Evolutionary conservation across 2,113 vertebrate genomes (phyloP), one percentile per base, ranked within the genome.

Genomic region (Perca schrenkii): DNA sequence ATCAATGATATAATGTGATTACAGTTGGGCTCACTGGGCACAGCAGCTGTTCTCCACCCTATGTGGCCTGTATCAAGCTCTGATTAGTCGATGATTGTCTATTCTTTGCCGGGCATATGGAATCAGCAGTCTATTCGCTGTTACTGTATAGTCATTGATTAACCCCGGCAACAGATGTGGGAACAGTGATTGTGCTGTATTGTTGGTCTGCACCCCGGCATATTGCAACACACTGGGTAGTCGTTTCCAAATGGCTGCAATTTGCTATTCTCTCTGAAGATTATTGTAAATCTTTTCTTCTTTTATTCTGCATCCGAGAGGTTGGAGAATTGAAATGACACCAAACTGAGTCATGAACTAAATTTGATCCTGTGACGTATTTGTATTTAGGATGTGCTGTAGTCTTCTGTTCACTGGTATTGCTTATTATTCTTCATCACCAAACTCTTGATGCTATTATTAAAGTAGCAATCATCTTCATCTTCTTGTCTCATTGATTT

Each of bases 141-240:
- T 68, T 73, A 86, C 89, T 94, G 92, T 93, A 91, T 94, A 93
- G 91, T 77, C 92, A 93, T 93, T 94, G 92, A 94, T 94, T 90
- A 93, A 90, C 86, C 86, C 74, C 22, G 62, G 82, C 71, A 78
- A 88, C 89, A 89, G 86, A 91, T 87, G 90, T 67, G 65, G 77
- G 90, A 91, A 70, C 74, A 69, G 83, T 93, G 91, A 94, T 94
- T 93, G 90, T 81, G 80, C 74, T 65, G 74, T 74, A 91, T 92
- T 92, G 91, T 92, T 83, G 87, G 67, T 73, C 69, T 79, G 79
- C 84, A 66, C 83, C 81, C 64, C 8, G 47, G 81, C 81, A 53
- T 77, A 84, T 72, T 79, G 80, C 56, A 67, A 71, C 89, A 85
- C 80, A 62, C 88, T 80, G 86, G 83, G 90, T 66, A 79, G 88